Base-by-base conservation (phyloP, 2,797 vertebrate species). In the Ceryle rudis region DNA sequence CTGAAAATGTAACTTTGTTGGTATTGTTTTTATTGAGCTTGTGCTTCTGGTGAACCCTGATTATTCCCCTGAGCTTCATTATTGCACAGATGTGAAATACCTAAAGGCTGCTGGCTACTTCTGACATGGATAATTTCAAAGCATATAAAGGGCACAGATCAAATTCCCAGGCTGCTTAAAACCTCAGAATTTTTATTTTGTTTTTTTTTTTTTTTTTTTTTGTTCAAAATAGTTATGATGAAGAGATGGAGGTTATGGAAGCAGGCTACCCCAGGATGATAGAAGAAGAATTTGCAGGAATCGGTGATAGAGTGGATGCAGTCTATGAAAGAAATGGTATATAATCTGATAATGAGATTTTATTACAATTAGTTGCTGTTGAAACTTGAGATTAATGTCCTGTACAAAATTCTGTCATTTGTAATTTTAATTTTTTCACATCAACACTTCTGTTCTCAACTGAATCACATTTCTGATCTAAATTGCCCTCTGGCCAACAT, bases 301-400 rank as follows among this genome's bases (percentile, higher is more conserved):
- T 99, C 86, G 98, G 98, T 58, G 98, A 99, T 0, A 98, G 98
- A 94, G 97, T 99, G 46, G 99, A 99, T 83, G 99, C 99, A 12
- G 99, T 97, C 51, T 98, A 97, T 41, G 98, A 99, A 97, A 98
- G 98, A 95, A 98, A 99, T 25, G 99, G 99, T 99, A 98, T 61
- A 10, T 81, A 86, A 61, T 70, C 46, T 52, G 37, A 88, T 67
- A 51, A 69, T n/a, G 29, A 86, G 90, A 60, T 5, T 46, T 67
- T 26, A 46, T 61, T 74, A 6, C 23, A 61, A 71, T 41, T 51
- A 74, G 7, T 31, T 81, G 9, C 26, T 16, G 5, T 42, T 88
- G 33, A 74, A 81, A 91, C 1, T 77, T 92, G 39, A 57, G 22
- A 51, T 67, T 37, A 80, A 35, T 33, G 12, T 61, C 5, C n/a